Evolutionary conservation across 2,113 vertebrate species (phyloP), one percentile per base, ranked within the genome.

Genomic region (Pyxicephalus adspersus): DNA sequence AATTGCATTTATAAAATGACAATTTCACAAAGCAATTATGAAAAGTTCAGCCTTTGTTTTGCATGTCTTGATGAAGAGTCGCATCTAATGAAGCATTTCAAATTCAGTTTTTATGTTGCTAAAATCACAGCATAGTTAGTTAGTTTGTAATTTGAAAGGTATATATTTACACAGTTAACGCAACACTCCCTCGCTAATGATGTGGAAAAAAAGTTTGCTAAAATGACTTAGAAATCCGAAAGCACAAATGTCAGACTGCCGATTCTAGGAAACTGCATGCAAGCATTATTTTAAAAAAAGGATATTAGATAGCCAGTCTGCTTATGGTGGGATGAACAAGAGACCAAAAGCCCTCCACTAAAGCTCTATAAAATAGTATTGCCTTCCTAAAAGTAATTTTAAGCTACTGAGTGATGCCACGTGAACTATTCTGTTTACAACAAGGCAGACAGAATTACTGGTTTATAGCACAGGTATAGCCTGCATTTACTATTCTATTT

Each of bases 1-100:
- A 81, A 82, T 65, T 82, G 71, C 71, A 50, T 82, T 81, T 75
- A 65, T 65, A 68, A 79, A 79, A 79, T 79, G 77, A 68, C 77
- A 82, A 74, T 82, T 75, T 75, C 80, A 50, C 71, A 58, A 75
- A 58, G 71, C 71, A 82, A 66, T 82, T 82, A 81, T 75, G 70
- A 71, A 75, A 82, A 82, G 80, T 82, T 82, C 80, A 82, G 38
- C n/a, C 79, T 61, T 82, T 82, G 80, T 82, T 75, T 82, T 65
- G 70, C 61, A 28, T 57, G 70, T 75, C 72, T 74, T 75, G 80
- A 66, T 34, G 70, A 81, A 51, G 60, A 75, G 61, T 75, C 80
- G 60, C 80, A 82, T 82, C 71, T 82, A 75, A 82, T 82, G 80
- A 82, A 66, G 70, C 80, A 75, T 82, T 82, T 82, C 80, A 75